Conservation (phyloP, 2,797 vertebrate genomes). For the Anas bernieri region DNA sequence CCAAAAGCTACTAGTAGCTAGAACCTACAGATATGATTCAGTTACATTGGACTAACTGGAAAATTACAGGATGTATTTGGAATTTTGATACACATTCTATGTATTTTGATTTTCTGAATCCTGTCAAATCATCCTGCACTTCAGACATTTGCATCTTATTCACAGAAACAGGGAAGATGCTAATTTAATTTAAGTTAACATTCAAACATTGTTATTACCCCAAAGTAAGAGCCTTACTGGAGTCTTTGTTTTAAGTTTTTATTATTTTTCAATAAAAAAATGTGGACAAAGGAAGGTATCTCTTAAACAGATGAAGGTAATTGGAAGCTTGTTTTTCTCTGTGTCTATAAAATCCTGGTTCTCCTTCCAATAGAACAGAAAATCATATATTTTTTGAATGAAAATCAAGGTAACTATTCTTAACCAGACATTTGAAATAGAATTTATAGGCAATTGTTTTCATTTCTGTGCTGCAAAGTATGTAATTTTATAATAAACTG, state of each 20-base stretch:
- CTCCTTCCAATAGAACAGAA: background rate
- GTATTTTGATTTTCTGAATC: background rate
- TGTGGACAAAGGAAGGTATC: background rate
- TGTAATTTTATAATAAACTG: background rate
- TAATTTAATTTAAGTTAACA: conserved; percentile 5
- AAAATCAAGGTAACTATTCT: background rate
- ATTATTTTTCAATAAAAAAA: background rate
- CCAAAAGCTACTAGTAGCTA: background rate
- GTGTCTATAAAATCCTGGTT: background rate
- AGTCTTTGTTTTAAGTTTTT: background rate
- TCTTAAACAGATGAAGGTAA: background rate
- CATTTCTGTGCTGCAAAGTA: background rate
- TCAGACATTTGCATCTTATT: conserved; percentile 9
- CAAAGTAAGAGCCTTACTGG: background rate
- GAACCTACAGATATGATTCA: background rate
- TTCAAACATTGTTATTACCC: background rate
- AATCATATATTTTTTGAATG: background rate
- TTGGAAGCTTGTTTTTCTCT: background rate
- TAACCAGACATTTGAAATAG: background rate
- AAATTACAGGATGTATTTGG: background rate
- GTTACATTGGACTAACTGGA: background rate
- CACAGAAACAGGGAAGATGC: background rate
- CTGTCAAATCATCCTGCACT: background rate
- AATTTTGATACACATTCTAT: background rate
- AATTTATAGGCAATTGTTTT: background rate